Conservation (phyloP, 2,888 invertebrate genomes). For the Drosophila fungiperda region DNA sequence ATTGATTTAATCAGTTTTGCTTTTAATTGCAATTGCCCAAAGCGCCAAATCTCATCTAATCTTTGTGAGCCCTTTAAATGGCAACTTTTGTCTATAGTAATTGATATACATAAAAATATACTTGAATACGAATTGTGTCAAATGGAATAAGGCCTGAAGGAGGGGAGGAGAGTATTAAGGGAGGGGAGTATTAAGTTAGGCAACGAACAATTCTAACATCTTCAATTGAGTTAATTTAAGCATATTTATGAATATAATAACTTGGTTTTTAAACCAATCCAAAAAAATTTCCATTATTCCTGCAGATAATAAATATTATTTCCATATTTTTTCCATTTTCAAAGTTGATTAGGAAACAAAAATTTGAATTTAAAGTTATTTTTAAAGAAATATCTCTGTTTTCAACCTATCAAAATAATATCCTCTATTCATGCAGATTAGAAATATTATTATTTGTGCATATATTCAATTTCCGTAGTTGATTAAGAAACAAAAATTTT, state of each 20-base stretch:
- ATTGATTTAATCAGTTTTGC: slow-evolving; percentile 68
- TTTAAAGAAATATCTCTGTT: too few relatives aligned
- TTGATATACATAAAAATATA: slow-evolving; percentile 12
- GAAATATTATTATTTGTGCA: too few relatives aligned
- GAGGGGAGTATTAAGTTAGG: neutral
- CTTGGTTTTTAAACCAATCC: neutral
- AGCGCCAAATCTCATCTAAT: slow-evolving; percentile 1
- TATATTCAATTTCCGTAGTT: too few relatives aligned
- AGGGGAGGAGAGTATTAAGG: neutral
- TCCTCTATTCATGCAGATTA: too few relatives aligned
- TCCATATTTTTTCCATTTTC: too few relatives aligned
- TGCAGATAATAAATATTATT: too few relatives aligned
- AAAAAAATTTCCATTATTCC: neutral
- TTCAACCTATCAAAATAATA: too few relatives aligned
- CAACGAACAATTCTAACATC: neutral
- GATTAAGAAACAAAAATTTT: too few relatives aligned
- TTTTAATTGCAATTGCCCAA: slow-evolving; percentile 41
- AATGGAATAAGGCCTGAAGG: neutral
- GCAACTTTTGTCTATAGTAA: neutral
- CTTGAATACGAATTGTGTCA: slow-evolving; percentile 8
- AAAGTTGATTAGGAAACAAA: too few relatives aligned
- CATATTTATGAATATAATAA: neutral
- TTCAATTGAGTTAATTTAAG: neutral
- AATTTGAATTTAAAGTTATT: too few relatives aligned
- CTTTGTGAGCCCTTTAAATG: neutral